Percentiles rank a stretch among this genome's conserved stretches.
Evolutionary conservation across 2,113 vertebrate species (phyloP).

Genomic region (Gavialis gangeticus): DNA sequence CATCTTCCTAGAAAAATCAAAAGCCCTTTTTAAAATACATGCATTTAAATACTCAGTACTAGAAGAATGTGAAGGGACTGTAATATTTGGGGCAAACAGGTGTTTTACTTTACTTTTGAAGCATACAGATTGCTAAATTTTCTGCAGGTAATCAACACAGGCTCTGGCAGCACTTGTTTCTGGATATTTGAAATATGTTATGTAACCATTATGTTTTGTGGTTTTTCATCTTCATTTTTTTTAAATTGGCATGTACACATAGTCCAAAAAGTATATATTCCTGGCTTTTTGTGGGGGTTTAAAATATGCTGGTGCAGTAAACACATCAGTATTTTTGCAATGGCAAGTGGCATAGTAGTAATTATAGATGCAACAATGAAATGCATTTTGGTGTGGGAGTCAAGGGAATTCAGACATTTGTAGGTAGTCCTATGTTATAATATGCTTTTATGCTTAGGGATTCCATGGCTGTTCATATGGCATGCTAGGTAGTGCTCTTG

Average conservation of each 20-base stretch:
- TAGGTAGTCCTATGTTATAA: too few relatives aligned
- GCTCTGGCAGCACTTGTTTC: not conserved
- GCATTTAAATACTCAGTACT: not conserved
- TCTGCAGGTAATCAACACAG: not conserved
- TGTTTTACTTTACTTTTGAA: not conserved
- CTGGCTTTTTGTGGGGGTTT: not conserved
- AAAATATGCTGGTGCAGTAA: not conserved
- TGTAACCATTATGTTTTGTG: rapidly evolving
- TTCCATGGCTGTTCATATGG: rapidly evolving
- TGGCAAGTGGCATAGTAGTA: not conserved
- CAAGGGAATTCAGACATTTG: not conserved
- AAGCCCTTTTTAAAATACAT: not conserved
- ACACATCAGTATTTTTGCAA: rapidly evolving
- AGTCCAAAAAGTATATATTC: not conserved
- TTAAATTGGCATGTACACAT: not conserved
- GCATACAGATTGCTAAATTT: not conserved
- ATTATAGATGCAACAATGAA: not conserved
- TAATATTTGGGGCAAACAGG: rapidly evolving
- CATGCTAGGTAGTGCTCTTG: not conserved
- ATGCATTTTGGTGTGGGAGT: not conserved
- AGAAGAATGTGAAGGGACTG: not conserved
- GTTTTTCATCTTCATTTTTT: not conserved
- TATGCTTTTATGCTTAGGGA: rapidly evolving
- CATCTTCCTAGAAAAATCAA: not conserved
- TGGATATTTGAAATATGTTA: not conserved